Percentiles rank a stretch among this genome's conserved stretches.
phyloP scores from a whole-genome alignment of 2,888 invertebrate genomes.

The Sarcophaga subvicina region DNA sequence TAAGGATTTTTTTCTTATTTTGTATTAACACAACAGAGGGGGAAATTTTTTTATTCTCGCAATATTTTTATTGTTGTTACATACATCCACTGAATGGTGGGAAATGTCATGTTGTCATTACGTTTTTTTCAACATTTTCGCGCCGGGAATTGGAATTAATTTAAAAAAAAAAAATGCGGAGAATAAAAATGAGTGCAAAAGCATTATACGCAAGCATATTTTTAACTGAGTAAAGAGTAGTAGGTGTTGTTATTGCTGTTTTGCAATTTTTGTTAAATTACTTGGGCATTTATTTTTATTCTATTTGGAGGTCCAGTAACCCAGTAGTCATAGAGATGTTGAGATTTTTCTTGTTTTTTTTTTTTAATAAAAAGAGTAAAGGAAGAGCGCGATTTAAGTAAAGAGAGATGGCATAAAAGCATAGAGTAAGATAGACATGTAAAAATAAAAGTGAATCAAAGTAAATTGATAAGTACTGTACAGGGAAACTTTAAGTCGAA shows the following conservation, averaged over 20 bases:
- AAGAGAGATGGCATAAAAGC: not conserved
- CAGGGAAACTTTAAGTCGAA: too few relatives aligned
- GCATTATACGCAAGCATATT: not conserved
- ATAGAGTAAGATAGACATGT: not conserved
- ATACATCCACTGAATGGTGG: slow-evolving; percentile 10
- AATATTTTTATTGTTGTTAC: not conserved
- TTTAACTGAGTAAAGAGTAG: slow-evolving; percentile 8
- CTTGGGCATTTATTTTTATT: slow-evolving; percentile 14
- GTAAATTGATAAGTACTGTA: too few relatives aligned
- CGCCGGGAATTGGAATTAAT: slow-evolving; percentile 9
- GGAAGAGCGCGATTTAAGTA: not conserved
- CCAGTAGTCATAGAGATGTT: slow-evolving; percentile 48
- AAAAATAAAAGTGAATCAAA: too few relatives aligned
- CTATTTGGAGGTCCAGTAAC: slow-evolving; percentile 59
- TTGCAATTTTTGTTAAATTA: slow-evolving; percentile 1
- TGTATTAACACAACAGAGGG: slow-evolving; percentile 7
- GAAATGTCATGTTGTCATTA: not conserved
- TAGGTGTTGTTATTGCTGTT: slow-evolving; percentile 17
- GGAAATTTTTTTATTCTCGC: slow-evolving; percentile 2
- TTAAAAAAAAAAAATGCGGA: not conserved
- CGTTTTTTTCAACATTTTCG: slow-evolving; percentile 6
- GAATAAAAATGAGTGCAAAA: not conserved
- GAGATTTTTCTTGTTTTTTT: slow-evolving; percentile 24
- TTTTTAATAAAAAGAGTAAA: not conserved
- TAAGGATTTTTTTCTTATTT: slow-evolving; percentile 21